A percentile compares a stretch with the other conserved stretches of the same genome.
These are phyloP conservation scores for Nomada fabriciana DNA, from an alignment of 2,888 invertebrate genomes.

Conservation along the genomic window DNA sequence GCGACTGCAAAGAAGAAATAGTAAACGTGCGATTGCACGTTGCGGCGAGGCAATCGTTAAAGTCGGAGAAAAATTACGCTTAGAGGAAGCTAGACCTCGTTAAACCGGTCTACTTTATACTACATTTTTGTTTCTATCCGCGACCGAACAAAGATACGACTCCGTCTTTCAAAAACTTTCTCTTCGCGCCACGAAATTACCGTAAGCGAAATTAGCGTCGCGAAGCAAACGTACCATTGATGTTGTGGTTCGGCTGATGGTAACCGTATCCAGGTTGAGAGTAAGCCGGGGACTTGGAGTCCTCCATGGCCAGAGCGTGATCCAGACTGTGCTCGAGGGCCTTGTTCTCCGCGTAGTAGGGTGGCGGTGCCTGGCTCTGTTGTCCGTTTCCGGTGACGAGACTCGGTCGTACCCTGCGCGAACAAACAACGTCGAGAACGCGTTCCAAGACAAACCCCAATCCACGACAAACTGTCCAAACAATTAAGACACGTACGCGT, in stretches of 20 bases:
- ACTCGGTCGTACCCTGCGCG: constrained; percentile 89
- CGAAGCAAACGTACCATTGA: constrained; percentile 87
- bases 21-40: constrained; percentile 30
- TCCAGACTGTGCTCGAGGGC: constrained; percentile 96
- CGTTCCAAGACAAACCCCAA: background rate
- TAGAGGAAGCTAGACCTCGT: constrained; percentile 40
- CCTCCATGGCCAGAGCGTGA: constrained; percentile 92
- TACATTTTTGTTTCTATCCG: constrained; percentile 4
- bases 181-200: background rate
- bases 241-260: constrained; percentile 90
- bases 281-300: constrained; percentile 93
- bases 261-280: constrained; percentile 95
- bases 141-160: background rate
- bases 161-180: background rate
- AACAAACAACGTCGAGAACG: constrained; percentile 30
- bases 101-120: constrained; percentile 34
- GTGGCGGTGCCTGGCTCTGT: constrained; percentile 94
- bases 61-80: constrained; percentile 27
- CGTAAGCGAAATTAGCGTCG: background rate
- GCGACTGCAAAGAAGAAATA: constrained; percentile 21
- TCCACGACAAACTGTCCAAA: constrained; percentile 7
- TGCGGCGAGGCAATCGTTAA: constrained; percentile 20
- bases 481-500: constrained; percentile 81
- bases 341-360: constrained; percentile 97
- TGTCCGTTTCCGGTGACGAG: constrained; percentile 90